A percentile compares a stretch with the other conserved stretches of the same genome.
Evolutionary conservation across 2,797 vertebrate genomes (phyloP).

Genomic region (Halcyon smyrnensis): DNA sequence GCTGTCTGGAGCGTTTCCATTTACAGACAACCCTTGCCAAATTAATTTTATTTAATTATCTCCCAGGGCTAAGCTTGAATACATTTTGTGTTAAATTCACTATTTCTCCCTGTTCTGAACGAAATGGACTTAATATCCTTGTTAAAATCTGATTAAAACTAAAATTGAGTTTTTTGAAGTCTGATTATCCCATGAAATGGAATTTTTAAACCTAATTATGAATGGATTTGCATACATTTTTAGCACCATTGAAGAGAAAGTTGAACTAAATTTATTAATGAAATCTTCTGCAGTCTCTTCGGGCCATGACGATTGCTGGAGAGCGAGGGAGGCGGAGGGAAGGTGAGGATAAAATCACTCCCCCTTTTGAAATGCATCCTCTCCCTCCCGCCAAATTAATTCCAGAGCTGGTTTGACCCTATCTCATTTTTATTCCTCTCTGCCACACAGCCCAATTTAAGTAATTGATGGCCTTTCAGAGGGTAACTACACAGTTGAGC

Average conservation of each 20-base stretch:
- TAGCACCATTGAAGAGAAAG: constrained; percentile 80
- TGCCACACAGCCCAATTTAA: neutral
- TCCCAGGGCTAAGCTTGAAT: constrained; percentile 85
- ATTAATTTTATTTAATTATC: constrained; percentile 90
- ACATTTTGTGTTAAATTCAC: constrained; percentile 85
- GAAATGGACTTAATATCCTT: constrained; percentile 85
- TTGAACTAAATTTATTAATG: constrained; percentile 88
- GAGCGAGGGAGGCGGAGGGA: neutral
- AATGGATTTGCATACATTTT: constrained; percentile 88
- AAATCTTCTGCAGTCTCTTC: constrained; percentile 77
- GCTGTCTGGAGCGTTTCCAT: constrained; percentile 75
- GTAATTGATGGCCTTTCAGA: constrained; percentile 36
- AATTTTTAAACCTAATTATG: constrained; percentile 89
- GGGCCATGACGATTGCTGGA: constrained; percentile 51
- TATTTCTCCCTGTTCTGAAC: constrained; percentile 80
- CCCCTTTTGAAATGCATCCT: neutral
- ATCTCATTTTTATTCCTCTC: neutral
- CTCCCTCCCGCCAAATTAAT: neutral
- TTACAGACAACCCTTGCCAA: constrained; percentile 81
- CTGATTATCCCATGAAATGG: constrained; percentile 88
- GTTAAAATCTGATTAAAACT: constrained; percentile 88
- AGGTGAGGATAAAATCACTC: neutral
- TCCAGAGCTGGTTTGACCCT: neutral
- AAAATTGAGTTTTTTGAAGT: constrained; percentile 88
- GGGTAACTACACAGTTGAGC: neutral